Evolutionary conservation across 2,797 vertebrate genomes (phyloP), one percentile per base, ranked within the genome.

Genomic region (Phoeniculus purpureus): DNA sequence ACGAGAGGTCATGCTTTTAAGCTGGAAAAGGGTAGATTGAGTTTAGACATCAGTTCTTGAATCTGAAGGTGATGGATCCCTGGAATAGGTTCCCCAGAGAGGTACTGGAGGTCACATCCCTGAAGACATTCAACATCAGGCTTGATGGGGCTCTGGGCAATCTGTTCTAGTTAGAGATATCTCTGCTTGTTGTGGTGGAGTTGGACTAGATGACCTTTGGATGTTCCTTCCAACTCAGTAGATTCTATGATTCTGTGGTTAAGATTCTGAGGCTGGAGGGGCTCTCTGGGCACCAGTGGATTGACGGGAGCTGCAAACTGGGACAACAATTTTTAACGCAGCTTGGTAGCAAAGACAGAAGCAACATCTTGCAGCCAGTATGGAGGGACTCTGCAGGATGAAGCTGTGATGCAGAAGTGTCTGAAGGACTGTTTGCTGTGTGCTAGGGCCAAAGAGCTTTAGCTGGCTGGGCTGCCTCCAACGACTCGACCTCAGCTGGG

Each of bases 381-480:
- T 48, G 34, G 31, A 31, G 66, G 48, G 73, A 10, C n/a, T 60
- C 47, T 74, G 45, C 61, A 82, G 25, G 81, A 85, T 3, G 11
- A 17, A 85, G 84, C 54, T 77, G 79, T 83, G 79, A 40, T 23
- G 1, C 45, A 85, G 54, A 86, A 18, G 11, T 70, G 91, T 81
- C 87, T 52, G 59, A 50, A 78, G 81, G 19, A 6, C 47, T 77
- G 40, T 79, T 81, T 83, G 74, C 74, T 47, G 3, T 78, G 82
- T 81, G 89, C 67, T 87, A 1, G 1, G 77, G 92, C 88, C 92
- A 92, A 80, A 60, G 61, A 90, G 72, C 64, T 87, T 19, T 85
- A 80, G 68, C 43, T 77, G 60, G 23, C 21, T 90, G 94, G 50
- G 68, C 4, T 84, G 80, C 50, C 81, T 88, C 85, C 85, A 88